These are phyloP conservation scores for Myripristis jacobus DNA, from an alignment of 2,797 vertebrate species.

Conservation along the genomic window DNA sequence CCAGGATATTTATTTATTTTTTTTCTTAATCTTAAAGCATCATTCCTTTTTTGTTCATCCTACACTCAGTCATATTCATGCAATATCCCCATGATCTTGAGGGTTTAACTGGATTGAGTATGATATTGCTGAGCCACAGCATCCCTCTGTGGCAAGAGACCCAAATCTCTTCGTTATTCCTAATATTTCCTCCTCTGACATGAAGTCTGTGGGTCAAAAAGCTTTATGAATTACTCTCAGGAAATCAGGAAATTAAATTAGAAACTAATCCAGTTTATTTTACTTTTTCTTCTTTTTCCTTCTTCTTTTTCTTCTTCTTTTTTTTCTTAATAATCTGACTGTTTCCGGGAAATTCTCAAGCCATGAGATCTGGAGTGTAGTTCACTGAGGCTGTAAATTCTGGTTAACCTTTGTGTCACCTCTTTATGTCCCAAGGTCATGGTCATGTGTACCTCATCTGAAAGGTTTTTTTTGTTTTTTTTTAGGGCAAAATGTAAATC, in stretches of 20 bases:
- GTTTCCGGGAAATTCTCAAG: not conserved
- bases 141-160: constrained; percentile 8
- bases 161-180: not conserved
- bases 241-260: not conserved
- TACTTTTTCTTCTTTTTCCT: too few relatives aligned
- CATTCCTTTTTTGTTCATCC: not conserved
- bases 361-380: not conserved
- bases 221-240: not conserved
- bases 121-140: not conserved
- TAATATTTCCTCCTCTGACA: constrained; percentile 1
- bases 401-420: not conserved
- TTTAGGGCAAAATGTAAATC: constrained; percentile 36
- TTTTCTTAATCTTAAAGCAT: too few relatives aligned
- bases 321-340: not conserved
- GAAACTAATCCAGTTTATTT: not conserved
- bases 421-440: not conserved
- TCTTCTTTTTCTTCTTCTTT: too few relatives aligned
- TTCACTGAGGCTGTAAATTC: constrained; percentile 16
- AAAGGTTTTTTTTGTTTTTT: constrained; percentile 19
- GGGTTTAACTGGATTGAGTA: not conserved
- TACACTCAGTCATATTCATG: not conserved
- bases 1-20: too few relatives aligned
- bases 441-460: not conserved
- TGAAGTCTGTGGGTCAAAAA: not conserved
- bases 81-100: not conserved